phyloP scores from a whole-genome alignment of 2,113 vertebrate species.

The Scatophagus argus region DNA sequence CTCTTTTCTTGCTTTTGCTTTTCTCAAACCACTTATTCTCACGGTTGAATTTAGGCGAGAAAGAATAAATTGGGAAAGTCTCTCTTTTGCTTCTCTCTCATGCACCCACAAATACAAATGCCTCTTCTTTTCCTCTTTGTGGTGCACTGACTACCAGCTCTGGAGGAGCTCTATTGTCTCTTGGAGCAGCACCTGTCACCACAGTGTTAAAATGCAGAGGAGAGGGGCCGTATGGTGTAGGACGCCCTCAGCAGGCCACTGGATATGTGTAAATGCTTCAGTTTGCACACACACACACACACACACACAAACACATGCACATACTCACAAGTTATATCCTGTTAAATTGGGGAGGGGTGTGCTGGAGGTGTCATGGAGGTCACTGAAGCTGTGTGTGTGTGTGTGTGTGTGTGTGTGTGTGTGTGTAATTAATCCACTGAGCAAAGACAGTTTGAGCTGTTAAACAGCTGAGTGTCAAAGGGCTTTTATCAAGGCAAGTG shows the following conservation, averaged over 20 bases:
- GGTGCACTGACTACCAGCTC: conserved; percentile 64
- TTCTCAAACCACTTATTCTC: conserved; percentile 53
- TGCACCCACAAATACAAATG: conserved; percentile 46
- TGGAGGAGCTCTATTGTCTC: conserved; percentile 75
- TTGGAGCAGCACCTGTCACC: conserved; percentile 77
- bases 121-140: conserved; percentile 47
- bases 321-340: conserved; percentile 62
- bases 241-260: conserved; percentile 74
- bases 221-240: conserved; percentile 60
- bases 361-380: conserved; percentile 57
- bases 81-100: conserved; percentile 43
- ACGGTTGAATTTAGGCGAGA: conserved; percentile 53
- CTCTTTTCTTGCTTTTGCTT: conserved; percentile 27
- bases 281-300: conserved; percentile 34
- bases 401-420: conserved; percentile 28
- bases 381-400: conserved; percentile 45
- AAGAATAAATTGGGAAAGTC: conserved; percentile 44
- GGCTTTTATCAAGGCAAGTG: conserved; percentile 77
- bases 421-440: conserved; percentile 65
- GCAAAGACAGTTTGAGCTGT: conserved; percentile 76
- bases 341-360: conserved; percentile 56
- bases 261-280: conserved; percentile 51
- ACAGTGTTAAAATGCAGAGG: conserved; percentile 71
- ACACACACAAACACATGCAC: conserved; percentile 31
- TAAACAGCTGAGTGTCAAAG: conserved; percentile 83